These are phyloP conservation scores for Kryphioiulus occultus DNA, from an alignment of 2,888 invertebrate species.

Conservation along the genomic window DNA sequence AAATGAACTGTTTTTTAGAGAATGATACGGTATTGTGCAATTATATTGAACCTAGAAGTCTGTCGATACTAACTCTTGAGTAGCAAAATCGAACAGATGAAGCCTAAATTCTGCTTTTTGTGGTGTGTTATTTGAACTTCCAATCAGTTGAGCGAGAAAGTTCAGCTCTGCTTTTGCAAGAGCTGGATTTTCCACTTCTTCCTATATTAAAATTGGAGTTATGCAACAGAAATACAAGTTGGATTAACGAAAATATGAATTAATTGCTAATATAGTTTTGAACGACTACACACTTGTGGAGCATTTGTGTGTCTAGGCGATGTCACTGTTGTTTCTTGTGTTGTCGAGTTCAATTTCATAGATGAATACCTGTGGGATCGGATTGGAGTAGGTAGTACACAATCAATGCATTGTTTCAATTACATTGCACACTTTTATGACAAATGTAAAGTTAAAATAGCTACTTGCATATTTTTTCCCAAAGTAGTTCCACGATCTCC, in stretches of 20 bases:
- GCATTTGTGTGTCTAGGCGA: neutral
- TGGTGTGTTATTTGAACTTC: constrained; percentile 17
- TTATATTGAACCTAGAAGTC: neutral
- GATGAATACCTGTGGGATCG: neutral
- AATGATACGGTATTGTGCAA: too few relatives aligned
- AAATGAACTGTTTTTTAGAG: neutral
- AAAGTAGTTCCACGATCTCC: constrained; percentile 47
- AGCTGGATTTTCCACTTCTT: neutral
- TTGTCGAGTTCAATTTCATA: neutral
- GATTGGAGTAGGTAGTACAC: too few relatives aligned
- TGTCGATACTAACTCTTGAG: neutral
- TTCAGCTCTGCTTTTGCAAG: constrained; percentile 52
- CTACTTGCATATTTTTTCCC: constrained; percentile 50
- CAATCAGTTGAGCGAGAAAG: constrained; percentile 52
- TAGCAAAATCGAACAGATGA: constrained; percentile 44
- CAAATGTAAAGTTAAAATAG: neutral
- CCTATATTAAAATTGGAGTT: neutral
- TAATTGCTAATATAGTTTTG: neutral
- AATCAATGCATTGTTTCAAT: neutral
- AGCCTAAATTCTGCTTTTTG: constrained; percentile 50
- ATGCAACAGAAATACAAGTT: neutral
- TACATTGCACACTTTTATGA: neutral
- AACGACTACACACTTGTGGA: neutral
- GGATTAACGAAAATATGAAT: neutral
- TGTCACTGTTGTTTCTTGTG: neutral